phyloP scores from a whole-genome alignment of 1,140 invertebrate genomes.

The Idris sp. region DNA sequence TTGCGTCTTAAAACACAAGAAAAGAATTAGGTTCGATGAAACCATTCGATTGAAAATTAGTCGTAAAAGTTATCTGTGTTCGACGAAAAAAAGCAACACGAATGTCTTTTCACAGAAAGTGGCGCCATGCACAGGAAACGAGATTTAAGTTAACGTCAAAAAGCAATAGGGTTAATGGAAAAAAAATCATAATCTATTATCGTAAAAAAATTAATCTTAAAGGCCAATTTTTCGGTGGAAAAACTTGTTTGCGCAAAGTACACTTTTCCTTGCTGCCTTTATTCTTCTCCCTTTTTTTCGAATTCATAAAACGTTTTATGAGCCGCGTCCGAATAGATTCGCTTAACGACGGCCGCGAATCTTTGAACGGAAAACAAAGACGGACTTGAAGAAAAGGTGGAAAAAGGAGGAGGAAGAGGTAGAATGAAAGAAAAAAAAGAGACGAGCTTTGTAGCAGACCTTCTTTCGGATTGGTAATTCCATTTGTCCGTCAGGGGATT shows the following conservation, averaged over 20 bases:
- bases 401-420: no score
- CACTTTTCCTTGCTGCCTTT: no score
- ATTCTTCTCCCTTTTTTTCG: slow-evolving; percentile 2
- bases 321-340: slow-evolving; percentile 45
- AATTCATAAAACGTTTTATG: slow-evolving; percentile 40
- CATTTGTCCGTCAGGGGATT: slow-evolving; percentile 61
- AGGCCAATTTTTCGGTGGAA: no score
- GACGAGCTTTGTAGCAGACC: slow-evolving; percentile 36
- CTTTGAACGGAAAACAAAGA: slow-evolving; percentile 66
- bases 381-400: slow-evolving; percentile 18
- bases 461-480: slow-evolving; percentile 58
- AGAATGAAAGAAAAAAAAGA: no score
- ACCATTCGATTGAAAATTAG: slow-evolving; percentile 52
- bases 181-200: no score
- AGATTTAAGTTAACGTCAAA: no score
- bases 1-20: no score
- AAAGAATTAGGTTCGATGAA: slow-evolving; percentile 59
- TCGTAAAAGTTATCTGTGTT: slow-evolving; percentile 38
- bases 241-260: no score
- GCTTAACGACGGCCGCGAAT: slow-evolving; percentile 44
- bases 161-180: no score
- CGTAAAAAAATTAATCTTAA: no score
- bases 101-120: slow-evolving; percentile 49
- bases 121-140: no score
- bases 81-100: slow-evolving; percentile 39